phyloP scores from a whole-genome alignment of 1,140 invertebrate genomes.

The Onthophagus taurus region DNA sequence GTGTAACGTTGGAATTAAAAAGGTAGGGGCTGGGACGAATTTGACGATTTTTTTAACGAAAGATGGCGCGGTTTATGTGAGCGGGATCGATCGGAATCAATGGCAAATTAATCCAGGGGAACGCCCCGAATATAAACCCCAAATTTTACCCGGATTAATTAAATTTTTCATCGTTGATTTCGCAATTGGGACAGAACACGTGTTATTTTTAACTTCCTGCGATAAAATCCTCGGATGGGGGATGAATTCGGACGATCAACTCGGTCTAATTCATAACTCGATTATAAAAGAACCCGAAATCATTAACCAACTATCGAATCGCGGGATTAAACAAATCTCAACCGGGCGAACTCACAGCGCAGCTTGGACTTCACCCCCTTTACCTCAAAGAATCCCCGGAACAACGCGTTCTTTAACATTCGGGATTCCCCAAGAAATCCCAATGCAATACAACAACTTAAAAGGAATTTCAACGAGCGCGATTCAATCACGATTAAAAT shows the following conservation, averaged over 20 bases:
- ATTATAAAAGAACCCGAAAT: slow-evolving; percentile 47
- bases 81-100: slow-evolving; percentile 52
- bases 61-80: slow-evolving; percentile 51
- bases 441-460: slow-evolving; percentile 48
- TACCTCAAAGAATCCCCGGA: slow-evolving; percentile 41
- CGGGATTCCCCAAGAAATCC: slow-evolving; percentile 45
- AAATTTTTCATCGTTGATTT: slow-evolving; percentile 50
- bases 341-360: slow-evolving; percentile 55
- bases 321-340: slow-evolving; percentile 44
- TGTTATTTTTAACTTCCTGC: slow-evolving; percentile 45
- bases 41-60: slow-evolving; percentile 55
- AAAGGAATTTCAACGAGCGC: slow-evolving; percentile 42
- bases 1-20: slow-evolving; percentile 46
- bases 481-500: slow-evolving; percentile 46
- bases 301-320: slow-evolving; percentile 45
- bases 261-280: slow-evolving; percentile 49
- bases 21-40: slow-evolving; percentile 54
- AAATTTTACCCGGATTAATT: slow-evolving; percentile 40
- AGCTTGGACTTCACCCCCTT: slow-evolving; percentile 51
- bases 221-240: slow-evolving; percentile 60
- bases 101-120: slow-evolving; percentile 45
- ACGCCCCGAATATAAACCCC: slow-evolving; percentile 27
- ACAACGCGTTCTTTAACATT: slow-evolving; percentile 42
- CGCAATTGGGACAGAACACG: slow-evolving; percentile 54
- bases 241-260: slow-evolving; percentile 53